These are phyloP conservation scores for Carpatolechia fugitivella DNA, from an alignment of 2,888 invertebrate genomes.

Conservation along the genomic window DNA sequence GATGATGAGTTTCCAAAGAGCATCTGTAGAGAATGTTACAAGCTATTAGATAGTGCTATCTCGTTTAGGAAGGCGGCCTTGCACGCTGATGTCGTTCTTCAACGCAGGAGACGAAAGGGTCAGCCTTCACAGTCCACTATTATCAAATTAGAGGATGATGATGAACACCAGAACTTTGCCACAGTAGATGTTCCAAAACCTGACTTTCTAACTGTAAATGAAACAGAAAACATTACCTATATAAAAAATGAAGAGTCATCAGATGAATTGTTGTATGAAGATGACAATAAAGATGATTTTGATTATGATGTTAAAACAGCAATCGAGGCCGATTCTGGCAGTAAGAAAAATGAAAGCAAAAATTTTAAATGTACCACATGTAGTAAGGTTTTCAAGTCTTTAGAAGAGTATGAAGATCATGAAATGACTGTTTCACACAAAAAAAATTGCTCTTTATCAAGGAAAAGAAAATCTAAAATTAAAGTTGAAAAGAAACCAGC, in stretches of 20 bases:
- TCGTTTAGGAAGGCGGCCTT: slow-evolving; percentile 1
- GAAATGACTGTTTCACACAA: not conserved
- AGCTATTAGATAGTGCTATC: not conserved
- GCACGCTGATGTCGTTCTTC: not conserved
- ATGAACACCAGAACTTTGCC: not conserved
- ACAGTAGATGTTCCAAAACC: not conserved
- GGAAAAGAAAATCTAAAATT: not conserved
- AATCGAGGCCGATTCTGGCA: not conserved
- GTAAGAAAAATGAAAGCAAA: not conserved
- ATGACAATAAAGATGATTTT: not conserved
- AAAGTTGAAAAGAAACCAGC: not conserved
- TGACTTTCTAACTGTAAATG: not conserved
- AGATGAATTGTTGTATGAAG: not conserved
- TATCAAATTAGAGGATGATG: not conserved
- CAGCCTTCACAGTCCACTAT: not conserved
- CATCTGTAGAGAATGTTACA: not conserved
- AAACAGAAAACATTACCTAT: not conserved
- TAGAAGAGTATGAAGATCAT: not conserved
- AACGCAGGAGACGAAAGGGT: not conserved
- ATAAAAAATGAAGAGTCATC: not conserved
- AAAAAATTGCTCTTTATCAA: not conserved
- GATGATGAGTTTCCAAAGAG: slow-evolving; percentile 1
- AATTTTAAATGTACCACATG: not conserved
- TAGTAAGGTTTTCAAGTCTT: not conserved
- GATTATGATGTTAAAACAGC: not conserved